Evolutionary conservation across 2,888 invertebrate species (phyloP).

Genomic region (Noctua janthe): DNA sequence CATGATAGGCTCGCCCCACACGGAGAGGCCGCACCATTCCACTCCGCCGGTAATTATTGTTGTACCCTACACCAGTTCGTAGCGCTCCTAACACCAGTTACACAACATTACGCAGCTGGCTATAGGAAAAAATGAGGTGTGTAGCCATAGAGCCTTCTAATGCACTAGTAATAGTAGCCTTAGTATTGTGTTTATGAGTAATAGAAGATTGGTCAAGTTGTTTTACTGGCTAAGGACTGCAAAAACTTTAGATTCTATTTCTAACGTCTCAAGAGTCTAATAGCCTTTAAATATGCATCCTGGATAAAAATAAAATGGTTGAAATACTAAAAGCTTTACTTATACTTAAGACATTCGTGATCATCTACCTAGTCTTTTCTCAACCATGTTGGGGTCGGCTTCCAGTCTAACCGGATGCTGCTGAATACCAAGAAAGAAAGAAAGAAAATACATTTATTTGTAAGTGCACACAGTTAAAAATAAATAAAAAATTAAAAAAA

Average conservation of each 20-base stretch:
- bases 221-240: background rate
- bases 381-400: no score
- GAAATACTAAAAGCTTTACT: background rate
- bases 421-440: no score
- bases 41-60: conserved; percentile 69
- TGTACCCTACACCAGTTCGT: conserved; percentile 48
- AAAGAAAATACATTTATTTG: no score
- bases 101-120: conserved; percentile 67
- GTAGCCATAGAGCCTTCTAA: conserved; percentile 54
- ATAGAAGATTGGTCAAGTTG: conserved; percentile 17
- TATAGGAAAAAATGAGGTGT: conserved; percentile 51
- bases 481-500: no score
- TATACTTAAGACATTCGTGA: background rate
- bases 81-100: conserved; percentile 65
- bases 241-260: conserved; percentile 29
- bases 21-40: conserved; percentile 65
- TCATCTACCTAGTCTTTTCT: no score
- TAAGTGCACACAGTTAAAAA: no score
- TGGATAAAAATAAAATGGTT: background rate
- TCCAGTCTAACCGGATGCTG: no score
- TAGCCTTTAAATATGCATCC: background rate
- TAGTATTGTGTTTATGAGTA: conserved; percentile 49
- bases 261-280: background rate
- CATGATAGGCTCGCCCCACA: conserved; percentile 65
- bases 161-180: conserved; percentile 27